These are phyloP conservation scores for Siderastrea siderea DNA, from an alignment of 92 coral and sea anemone species.

Conservation along the genomic window DNA sequence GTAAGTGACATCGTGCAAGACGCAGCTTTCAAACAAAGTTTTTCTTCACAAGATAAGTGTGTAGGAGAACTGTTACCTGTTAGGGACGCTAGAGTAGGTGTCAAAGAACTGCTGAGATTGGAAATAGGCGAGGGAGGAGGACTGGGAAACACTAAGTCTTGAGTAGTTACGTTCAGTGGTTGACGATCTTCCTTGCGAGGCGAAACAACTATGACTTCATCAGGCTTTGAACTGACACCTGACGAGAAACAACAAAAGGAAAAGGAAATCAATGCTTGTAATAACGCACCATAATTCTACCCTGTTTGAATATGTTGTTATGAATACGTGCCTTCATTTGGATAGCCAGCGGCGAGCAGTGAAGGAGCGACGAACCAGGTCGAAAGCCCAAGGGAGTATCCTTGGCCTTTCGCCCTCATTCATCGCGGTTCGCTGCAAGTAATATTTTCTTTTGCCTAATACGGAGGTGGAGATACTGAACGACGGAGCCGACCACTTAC, in stretches of 20 bases:
- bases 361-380: too few relatives aligned
- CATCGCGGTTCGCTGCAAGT: too few relatives aligned
- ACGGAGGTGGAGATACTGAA: too few relatives aligned
- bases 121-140: constrained; percentile 51
- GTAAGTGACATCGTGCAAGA: constrained; percentile 34
- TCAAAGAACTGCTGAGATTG: background rate
- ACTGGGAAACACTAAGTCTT: constrained; percentile 26
- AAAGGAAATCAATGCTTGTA: background rate
- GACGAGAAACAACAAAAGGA: background rate
- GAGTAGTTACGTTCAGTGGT: background rate
- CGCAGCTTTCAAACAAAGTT: background rate
- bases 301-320: too few relatives aligned
- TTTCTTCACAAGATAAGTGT: background rate
- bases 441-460: background rate
- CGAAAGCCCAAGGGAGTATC: too few relatives aligned
- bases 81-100: background rate
- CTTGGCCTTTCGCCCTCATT: too few relatives aligned
- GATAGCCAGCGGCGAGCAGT: too few relatives aligned
- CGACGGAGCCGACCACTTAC: constrained; percentile 5
- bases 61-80: background rate
- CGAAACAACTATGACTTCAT: constrained; percentile 37
- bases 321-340: too few relatives aligned
- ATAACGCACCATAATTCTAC: too few relatives aligned
- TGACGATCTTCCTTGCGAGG: background rate
- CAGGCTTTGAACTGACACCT: constrained; percentile 17